Evolutionary conservation across 2,797 vertebrate species (phyloP), one percentile per base, ranked within the genome.

Genomic region (Graptemys geographica): DNA sequence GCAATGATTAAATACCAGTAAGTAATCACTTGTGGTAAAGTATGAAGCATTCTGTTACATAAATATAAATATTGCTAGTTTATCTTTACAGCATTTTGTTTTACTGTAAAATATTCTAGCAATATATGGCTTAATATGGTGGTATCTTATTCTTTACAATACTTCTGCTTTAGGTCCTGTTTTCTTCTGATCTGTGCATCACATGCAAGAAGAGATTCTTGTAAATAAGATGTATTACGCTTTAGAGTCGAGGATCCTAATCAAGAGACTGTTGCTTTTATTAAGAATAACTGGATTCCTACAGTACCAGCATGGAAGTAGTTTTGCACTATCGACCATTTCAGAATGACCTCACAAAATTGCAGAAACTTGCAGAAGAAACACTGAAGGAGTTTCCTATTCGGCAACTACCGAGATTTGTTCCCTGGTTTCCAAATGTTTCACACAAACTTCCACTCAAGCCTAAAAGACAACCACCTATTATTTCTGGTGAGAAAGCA

Each of bases 361-460:
- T 99, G 93, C 90, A 99, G 80, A 97, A 98, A 92, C 97, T 97
- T 81, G 98, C 99, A 79, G 98, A 99, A 97, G 98, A 97, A 92
- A 98, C 98, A 49, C 95, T 99, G 95, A 98, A 99, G 94, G 97
- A 98, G 4, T 99, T 99, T 90, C 98, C 99, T 72, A 80, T 97
- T 92, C 98, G 98, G 55, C 96, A 95, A 1, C 96, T 98, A 74
- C 98, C 98, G 2, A 97, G 92, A 92, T 99, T 99, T 97, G 96
- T 72, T 25, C 99, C 98, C 69, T 99, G 99, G 99, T 99, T 99
- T 98, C 98, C 98, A 41, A 88, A 97, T 56, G 74, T 98, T 52
- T 97, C 97, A 49, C 55, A 23, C 74, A 97, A 69, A 62, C 97
- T 97, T 97, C 98, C 98, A n/a, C 97, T 99, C 96, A 99, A 98